A percentile compares a stretch with the other conserved stretches of the same genome.
Evolutionary conservation across 2,888 invertebrate genomes (phyloP).

Genomic region (Diploptera punctata): DNA sequence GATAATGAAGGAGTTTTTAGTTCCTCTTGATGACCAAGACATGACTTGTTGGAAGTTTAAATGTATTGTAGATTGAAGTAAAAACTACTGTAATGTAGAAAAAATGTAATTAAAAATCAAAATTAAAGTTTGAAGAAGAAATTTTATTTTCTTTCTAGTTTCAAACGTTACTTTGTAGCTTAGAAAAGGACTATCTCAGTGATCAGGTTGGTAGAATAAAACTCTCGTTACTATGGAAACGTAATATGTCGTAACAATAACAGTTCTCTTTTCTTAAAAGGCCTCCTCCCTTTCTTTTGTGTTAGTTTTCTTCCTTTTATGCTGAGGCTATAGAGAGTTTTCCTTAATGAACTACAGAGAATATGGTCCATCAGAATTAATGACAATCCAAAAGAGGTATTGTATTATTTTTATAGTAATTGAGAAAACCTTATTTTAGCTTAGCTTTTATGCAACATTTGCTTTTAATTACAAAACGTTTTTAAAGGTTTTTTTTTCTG

Average conservation of each 20-base stretch:
- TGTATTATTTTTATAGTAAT: background rate
- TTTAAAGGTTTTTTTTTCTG: too few relatives aligned
- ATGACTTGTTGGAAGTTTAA: too few relatives aligned
- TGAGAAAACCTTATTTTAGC: background rate
- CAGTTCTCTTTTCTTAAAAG: conserved; percentile 6
- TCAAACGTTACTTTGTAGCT: background rate
- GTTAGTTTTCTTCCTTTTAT: background rate
- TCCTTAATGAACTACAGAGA: background rate
- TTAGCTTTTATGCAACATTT: background rate
- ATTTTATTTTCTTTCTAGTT: background rate
- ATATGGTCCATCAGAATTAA: conserved; percentile 3
- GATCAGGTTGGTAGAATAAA: background rate
- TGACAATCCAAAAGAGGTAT: background rate
- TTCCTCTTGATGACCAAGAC: too few relatives aligned
- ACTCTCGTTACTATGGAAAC: background rate
- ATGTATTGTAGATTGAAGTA: too few relatives aligned
- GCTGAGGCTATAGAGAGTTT: background rate
- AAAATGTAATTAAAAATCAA: too few relatives aligned
- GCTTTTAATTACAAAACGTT: conserved; percentile 6
- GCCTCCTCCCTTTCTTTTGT: background rate
- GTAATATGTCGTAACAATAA: conserved; percentile 12
- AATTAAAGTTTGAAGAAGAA: too few relatives aligned
- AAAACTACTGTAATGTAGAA: too few relatives aligned
- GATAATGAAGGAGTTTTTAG: too few relatives aligned
- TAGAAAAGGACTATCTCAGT: background rate